Base-by-base conservation (phyloP, 2,888 invertebrate species). In the Altica lythri region DNA sequence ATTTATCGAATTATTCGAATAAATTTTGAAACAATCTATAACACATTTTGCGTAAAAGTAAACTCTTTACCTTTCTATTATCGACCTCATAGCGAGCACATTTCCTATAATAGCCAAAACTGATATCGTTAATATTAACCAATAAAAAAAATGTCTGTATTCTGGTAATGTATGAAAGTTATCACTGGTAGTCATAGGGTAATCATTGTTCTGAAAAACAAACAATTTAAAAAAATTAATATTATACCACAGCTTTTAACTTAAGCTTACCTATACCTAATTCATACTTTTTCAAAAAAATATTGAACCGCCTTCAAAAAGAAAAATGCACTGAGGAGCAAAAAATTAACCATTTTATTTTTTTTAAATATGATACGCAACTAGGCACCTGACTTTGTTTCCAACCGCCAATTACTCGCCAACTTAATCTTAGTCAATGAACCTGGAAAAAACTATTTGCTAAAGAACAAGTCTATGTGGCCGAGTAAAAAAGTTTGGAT, bases 41-140 rank as follows among this genome's bases (percentile, higher is more conserved):
- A n/a, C n/a, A n/a, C n/a, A n/a, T n/a, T n/a, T n/a, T n/a, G n/a
- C n/a, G n/a, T n/a, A n/a, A n/a, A n/a, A n/a, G n/a, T n/a, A n/a
- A n/a, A n/a, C n/a, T n/a, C n/a, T 29, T 61, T 65, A 70, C 70
- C 67, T 65, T 38, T 60, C 63, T 16, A 62, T 58, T 9, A 68
- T 65, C 1, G 69, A 62, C 19, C 60, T 59, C n/a, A 70, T 63
- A 8, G 67, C 69, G 6, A 60, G 58, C 10, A 64, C 38, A 50
- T 69, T 68, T 25, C 64, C 66, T 5, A 63, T 32, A 8, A 63
- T 17, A 4, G 65, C 55, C 12, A 57, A 30, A 37, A 63, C 51
- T 4, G 59, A 53, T 13, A 65, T 60, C 2, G 50, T 37, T 13
- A 66, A 19, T 32, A 64, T 62, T 5, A 60, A n/a, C 61, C 62